Evolutionary conservation across 2,113 vertebrate genomes (phyloP), one percentile per base, ranked within the genome.

Genomic region (Shinisaurus crocodilurus): DNA sequence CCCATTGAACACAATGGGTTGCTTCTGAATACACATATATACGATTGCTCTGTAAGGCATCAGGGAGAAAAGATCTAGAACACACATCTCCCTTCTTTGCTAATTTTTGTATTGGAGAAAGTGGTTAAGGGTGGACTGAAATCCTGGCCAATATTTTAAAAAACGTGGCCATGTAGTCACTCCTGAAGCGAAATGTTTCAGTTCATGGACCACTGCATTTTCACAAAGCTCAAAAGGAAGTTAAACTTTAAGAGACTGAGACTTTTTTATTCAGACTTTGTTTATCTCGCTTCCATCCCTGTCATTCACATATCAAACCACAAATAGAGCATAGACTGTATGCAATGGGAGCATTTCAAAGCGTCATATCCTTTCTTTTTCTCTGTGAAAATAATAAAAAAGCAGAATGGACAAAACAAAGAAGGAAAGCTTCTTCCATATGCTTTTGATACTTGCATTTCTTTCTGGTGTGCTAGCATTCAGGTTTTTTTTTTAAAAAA

Each of bases 141-240:
- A 82, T 54, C n/a, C 6, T 70, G 3, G 48, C 25, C 76, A 70
- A 70, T 13, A 54, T 81, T 88, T 82, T 75, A 5, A 88, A 81
- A 54, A 70, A 40, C 25, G 72, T 70, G n/a, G n/a, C 67, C 4
- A 54, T 72, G 23, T 34, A 43, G 16, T 72, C 79, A 32, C 3
- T 54, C 23, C 50, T 82, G 79, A 89, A 89, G 48, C 1, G 40
- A 29, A 34, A 34, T 32, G 67, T 72, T 82, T 89, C 88, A 6
- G 79, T 89, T 89, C 88, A 89, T 82, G 79, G 88, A 54, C 88
- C 27, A 60, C 15, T 89, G 88, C 79, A 82, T 89, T 37, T 82
- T 89, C 88, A 82, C 15, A n/a, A 25, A 45, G 20, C 86, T 67
- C 74, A 67, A 63, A 88, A 54, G 32, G n/a, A 81, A 69, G 63